Evolutionary conservation across 2,888 invertebrate genomes (phyloP), one percentile per base, ranked within the genome.

Genomic region (Marronus borbonicus): DNA sequence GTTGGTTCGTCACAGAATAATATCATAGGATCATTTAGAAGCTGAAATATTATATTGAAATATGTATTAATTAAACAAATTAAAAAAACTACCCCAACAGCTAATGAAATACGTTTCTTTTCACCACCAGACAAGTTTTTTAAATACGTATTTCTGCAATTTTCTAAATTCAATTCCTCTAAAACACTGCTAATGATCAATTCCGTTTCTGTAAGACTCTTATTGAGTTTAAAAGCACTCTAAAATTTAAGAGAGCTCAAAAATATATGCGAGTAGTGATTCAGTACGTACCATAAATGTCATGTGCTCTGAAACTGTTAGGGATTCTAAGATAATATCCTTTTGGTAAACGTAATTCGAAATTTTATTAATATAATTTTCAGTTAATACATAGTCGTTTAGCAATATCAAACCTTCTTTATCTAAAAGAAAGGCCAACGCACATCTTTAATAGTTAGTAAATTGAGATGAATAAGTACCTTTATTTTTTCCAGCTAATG

Each of bases 1-100:
- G 97, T 98, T 0, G 97, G 97, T 86, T 98, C 98, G 85, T 98
- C 98, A 87, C 97, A 97, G 89, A 98, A 97, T 74, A 98, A 88
- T 77, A 98, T 92, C 2, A 94, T 93, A 0, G 98, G 98, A 86
- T 98, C 96, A 75, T 95, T 96, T 76, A 98, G 90, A 10, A 97
- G 90, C 95, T 96, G 87, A 79, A 81, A 81, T 55, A 44, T 44
- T 44, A 44, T 44, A 12, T 44, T 8, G 2, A 44, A 44, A 12
- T 12, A 17, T 17, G 17, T 17, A 17, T 17, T 17, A 44, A 8
- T 44, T 20, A 14, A 7, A 0, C 8, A 55, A n/a, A n/a, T 55
- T 55, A 20, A 55, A 20, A 20, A n/a, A n/a, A 1, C 1, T 83
- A 86, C 86, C 79, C 83, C 84, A 77, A 96, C 95, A 76, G 97